Percentiles rank a stretch among this genome's conserved stretches.
These are phyloP conservation scores for Spisula subtruncata DNA, from an alignment of 2,888 invertebrate genomes.

Conservation along the genomic window DNA sequence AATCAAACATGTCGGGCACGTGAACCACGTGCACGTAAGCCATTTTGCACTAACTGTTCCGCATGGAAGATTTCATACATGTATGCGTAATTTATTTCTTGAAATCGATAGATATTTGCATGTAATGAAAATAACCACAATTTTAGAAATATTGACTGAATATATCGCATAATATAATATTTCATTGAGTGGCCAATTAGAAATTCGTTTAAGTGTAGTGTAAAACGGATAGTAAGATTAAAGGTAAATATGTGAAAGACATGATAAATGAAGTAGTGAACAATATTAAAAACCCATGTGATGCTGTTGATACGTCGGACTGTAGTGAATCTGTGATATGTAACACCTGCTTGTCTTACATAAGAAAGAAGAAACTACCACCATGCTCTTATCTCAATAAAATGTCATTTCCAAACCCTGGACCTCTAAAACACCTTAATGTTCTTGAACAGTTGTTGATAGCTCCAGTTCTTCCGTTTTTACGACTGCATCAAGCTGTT, in stretches of 20 bases:
- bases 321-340: slow-evolving; percentile 60
- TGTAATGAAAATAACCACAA: too few species aligned
- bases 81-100: too few species aligned
- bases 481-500: slow-evolving; percentile 62
- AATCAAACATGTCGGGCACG: too few species aligned
- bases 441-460: slow-evolving; percentile 62
- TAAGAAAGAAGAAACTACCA: slow-evolving; percentile 63
- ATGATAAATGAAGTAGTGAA: slow-evolving; percentile 23
- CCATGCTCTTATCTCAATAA: slow-evolving; percentile 58
- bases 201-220: too few species aligned
- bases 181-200: too few species aligned
- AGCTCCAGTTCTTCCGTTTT: slow-evolving; percentile 61
- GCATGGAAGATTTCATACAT: too few species aligned
- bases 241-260: slow-evolving; percentile 24
- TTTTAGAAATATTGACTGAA: too few species aligned
- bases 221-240: neutral
- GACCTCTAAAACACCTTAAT: slow-evolving; percentile 47
- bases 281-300: slow-evolving; percentile 27
- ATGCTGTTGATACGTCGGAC: neutral
- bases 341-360: slow-evolving; percentile 59
- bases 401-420: slow-evolving; percentile 57
- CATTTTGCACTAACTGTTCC: too few species aligned
- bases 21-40: too few species aligned
- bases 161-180: too few species aligned
- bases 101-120: too few species aligned